These are phyloP conservation scores for Drosophila percnosoma DNA, from an alignment of 2,888 invertebrate species.

Conservation along the genomic window DNA sequence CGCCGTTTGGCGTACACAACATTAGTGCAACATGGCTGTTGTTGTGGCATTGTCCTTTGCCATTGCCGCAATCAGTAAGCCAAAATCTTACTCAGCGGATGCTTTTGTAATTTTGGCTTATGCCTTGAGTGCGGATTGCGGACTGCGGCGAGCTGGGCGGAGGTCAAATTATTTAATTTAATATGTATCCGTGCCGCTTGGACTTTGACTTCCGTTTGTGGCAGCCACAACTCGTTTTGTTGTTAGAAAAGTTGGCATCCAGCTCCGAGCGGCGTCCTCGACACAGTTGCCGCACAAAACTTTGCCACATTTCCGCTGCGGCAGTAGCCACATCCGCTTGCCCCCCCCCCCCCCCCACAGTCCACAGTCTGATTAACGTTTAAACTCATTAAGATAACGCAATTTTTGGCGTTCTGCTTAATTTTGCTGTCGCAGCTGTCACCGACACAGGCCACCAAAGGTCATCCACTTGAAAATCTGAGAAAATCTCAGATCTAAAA, in stretches of 20 bases:
- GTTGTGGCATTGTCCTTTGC: slow-evolving; percentile 67
- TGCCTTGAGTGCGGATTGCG: slow-evolving; percentile 34
- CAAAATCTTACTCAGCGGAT: slow-evolving; percentile 74
- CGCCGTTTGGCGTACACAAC: slow-evolving; percentile 56
- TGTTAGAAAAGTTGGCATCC: slow-evolving; percentile 58
- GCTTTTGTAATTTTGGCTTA: slow-evolving; percentile 63
- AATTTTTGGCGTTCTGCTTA: slow-evolving; percentile 75
- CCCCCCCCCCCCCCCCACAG: slow-evolving; percentile 27
- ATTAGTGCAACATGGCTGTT: slow-evolving; percentile 74
- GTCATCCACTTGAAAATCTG: slow-evolving; percentile 66
- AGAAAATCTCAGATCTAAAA: slow-evolving; percentile 21
- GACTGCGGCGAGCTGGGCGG: slow-evolving; percentile 31
- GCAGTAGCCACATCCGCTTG: slow-evolving; percentile 43
- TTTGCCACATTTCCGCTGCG: slow-evolving; percentile 73
- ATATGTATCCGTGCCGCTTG: slow-evolving; percentile 75
- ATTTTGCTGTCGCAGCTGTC: slow-evolving; percentile 70
- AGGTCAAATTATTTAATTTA: slow-evolving; percentile 81
- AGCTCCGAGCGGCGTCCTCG: slow-evolving; percentile 16
- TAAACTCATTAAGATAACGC: slow-evolving; percentile 84
- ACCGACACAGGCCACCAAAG: slow-evolving; percentile 56
- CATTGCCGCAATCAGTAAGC: slow-evolving; percentile 76
- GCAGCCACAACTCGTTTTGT: slow-evolving; percentile 51
- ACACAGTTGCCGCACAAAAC: slow-evolving; percentile 68
- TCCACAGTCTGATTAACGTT: slow-evolving; percentile 72
- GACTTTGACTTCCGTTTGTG: slow-evolving; percentile 68